Percentiles rank a stretch among this genome's conserved stretches.
Conservation (phyloP, 2,113 vertebrate species). For the Piaya cayana region DNA sequence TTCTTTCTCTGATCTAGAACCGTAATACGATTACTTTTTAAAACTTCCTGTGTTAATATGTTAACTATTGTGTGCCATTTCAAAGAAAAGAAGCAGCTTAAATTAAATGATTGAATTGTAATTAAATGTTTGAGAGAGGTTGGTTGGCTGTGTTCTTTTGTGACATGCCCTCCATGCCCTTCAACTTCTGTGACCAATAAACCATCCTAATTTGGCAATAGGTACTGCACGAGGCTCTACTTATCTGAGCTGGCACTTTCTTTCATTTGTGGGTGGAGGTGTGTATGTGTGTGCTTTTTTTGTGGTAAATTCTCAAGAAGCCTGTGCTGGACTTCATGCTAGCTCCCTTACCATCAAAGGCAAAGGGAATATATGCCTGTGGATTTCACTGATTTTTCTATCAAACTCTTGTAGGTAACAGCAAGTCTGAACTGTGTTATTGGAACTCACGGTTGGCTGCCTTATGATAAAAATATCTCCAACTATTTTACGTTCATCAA, state of each 20-base stretch:
- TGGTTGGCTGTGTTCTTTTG: not conserved
- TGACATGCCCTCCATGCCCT: not conserved
- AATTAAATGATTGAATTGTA: not conserved
- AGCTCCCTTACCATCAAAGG: not conserved
- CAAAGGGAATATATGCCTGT: not conserved
- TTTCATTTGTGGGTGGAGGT: not conserved
- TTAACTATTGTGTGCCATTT: not conserved
- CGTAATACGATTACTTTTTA: not conserved
- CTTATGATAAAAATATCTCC: conserved; percentile 95
- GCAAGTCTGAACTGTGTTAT: conserved; percentile 88
- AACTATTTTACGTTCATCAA: conserved; percentile 98
- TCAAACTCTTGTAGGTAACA: conserved; percentile 80
- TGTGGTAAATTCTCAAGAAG: not conserved
- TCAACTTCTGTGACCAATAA: not conserved
- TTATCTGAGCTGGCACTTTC: not conserved
- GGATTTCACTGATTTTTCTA: not conserved
- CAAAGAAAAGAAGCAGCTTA: not conserved
- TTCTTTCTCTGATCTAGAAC: not conserved
- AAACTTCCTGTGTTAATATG: not conserved
- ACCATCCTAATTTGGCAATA: not conserved
- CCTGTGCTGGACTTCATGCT: not conserved
- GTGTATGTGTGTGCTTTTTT: not conserved
- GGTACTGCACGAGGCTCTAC: not conserved
- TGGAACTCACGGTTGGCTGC: conserved; percentile 94
- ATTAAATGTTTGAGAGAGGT: not conserved